A percentile compares a stretch with the other conserved stretches of the same genome.
phyloP scores from a whole-genome alignment of 2,797 vertebrate genomes.

The Gallinago stenura region DNA sequence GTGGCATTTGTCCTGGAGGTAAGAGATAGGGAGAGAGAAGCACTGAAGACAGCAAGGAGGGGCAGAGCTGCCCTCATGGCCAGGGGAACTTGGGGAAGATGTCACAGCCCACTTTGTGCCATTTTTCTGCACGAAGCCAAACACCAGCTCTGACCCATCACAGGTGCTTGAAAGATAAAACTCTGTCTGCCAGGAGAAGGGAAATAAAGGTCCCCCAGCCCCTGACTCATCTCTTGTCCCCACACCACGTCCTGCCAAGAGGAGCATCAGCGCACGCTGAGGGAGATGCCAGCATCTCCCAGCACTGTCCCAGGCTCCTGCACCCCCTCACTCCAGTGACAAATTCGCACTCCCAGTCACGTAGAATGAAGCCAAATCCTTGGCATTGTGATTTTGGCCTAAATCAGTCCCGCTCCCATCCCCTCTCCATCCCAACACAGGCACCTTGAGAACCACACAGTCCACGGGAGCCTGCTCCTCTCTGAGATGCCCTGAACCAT shows the following conservation, averaged over 20 bases:
- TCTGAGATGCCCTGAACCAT: background rate
- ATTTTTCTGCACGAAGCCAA: background rate
- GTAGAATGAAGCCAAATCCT: background rate
- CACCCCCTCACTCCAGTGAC: background rate
- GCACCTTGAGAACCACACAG: background rate
- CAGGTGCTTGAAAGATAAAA: background rate
- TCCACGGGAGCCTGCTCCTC: background rate
- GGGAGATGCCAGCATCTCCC: background rate
- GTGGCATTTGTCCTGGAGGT: background rate
- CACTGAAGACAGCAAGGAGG: accelerated
- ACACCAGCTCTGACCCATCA: background rate
- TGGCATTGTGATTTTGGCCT: accelerated
- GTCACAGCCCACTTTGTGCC: accelerated
- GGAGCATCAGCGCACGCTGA: accelerated
- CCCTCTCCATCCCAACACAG: accelerated
- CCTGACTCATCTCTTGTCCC: background rate
- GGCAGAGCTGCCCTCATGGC: background rate
- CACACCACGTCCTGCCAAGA: background rate
- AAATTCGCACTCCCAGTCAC: accelerated
- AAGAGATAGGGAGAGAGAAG: background rate
- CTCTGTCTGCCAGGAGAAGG: background rate
- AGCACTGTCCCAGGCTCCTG: background rate
- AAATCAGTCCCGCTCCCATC: background rate
- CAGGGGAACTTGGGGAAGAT: background rate
- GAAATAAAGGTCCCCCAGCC: background rate